Evolutionary conservation across 2,113 vertebrate genomes (phyloP).

Genomic region (Nanger granti): DNA sequence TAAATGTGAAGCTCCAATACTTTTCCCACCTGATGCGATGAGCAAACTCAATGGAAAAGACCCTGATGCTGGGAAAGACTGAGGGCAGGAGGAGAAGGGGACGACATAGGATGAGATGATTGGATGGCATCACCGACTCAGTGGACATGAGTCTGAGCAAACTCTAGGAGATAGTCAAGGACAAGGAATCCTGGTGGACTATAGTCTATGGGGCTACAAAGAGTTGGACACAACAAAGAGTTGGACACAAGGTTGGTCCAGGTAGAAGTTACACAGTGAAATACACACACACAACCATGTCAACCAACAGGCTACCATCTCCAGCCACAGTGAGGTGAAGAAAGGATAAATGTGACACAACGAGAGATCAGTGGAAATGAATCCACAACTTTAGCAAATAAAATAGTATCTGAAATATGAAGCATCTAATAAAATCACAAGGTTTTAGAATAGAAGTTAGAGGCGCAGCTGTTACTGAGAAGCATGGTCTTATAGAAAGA

Average conservation of each 20-base stretch:
- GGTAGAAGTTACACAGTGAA: rapidly evolving
- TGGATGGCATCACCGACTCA: neutral
- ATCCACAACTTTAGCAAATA: neutral
- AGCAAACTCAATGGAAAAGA: neutral
- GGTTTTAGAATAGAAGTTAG: too few species aligned
- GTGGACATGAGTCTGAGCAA: neutral
- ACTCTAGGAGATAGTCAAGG: neutral
- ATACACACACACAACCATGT: neutral
- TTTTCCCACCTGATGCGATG: neutral
- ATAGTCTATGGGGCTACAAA: neutral
- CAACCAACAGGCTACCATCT: neutral
- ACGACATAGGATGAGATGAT: neutral
- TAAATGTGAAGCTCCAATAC: neutral
- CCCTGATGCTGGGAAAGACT: neutral
- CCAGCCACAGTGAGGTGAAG: too few species aligned
- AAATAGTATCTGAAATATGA: neutral
- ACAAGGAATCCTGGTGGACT: neutral
- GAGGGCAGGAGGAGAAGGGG: neutral
- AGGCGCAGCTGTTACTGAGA: neutral
- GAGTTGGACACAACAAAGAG: neutral
- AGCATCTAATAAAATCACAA: neutral
- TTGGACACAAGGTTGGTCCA: neutral
- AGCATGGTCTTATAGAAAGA: neutral
- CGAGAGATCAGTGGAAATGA: neutral
- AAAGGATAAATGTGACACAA: rapidly evolving